Conservation (phyloP, 2,797 vertebrate species). For the Spinus olivaceus region DNA sequence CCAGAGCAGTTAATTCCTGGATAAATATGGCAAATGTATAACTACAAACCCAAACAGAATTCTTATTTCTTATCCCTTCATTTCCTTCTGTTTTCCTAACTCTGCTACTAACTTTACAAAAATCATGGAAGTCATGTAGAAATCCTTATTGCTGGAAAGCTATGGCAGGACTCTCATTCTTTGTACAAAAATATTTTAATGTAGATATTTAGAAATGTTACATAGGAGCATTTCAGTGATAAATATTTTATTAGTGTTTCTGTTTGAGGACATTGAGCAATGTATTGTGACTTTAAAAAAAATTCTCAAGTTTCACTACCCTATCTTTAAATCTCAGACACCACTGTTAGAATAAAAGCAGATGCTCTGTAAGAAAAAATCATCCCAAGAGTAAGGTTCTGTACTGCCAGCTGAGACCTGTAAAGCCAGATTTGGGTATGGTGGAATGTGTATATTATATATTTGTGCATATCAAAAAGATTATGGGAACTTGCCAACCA, state of each 20-base stretch:
- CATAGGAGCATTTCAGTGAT: conserved; percentile 42
- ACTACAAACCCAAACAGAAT: neutral
- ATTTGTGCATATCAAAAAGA: neutral
- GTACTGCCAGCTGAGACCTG: neutral
- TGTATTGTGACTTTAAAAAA: neutral
- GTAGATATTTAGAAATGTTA: conserved; percentile 23
- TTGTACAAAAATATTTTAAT: conserved; percentile 50
- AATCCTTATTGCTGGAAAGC: conserved; percentile 42
- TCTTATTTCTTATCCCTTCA: neutral
- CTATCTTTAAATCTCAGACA: neutral
- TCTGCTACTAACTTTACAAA: neutral
- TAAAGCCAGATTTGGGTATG: neutral
- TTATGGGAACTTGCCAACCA: neutral
- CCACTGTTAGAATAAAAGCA: neutral
- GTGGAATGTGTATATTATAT: neutral
- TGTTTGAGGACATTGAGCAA: neutral
- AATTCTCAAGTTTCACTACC: neutral
- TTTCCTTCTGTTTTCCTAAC: neutral
- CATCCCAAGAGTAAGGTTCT: neutral
- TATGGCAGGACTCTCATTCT: neutral
- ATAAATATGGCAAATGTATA: neutral
- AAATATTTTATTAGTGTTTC: conserved; percentile 55
- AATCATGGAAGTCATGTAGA: neutral
- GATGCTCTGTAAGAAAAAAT: neutral
- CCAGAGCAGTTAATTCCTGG: neutral